Percentiles rank a stretch among this genome's conserved stretches.
Evolutionary conservation across 2,797 vertebrate species (phyloP).

Genomic region (Melanotaenia maccullochi): DNA sequence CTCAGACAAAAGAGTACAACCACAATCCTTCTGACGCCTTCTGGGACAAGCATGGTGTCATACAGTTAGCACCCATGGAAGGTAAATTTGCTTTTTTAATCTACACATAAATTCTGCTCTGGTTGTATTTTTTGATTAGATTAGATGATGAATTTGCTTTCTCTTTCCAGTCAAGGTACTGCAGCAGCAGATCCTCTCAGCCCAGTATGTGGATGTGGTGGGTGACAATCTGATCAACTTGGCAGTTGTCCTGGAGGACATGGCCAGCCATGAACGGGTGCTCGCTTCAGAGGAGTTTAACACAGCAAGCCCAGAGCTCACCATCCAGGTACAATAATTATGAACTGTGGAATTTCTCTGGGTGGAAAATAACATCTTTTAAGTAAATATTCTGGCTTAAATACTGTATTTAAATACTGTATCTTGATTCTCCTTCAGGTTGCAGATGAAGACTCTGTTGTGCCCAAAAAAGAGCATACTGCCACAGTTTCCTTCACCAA

Average conservation of each 20-base stretch:
- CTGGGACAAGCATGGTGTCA: constrained; percentile 80
- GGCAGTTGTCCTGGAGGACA: constrained; percentile 81
- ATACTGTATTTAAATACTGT: constrained; percentile 1
- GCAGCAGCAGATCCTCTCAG: constrained; percentile 71
- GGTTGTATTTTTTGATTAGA: neutral
- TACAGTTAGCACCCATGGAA: constrained; percentile 81
- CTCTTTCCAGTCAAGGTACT: constrained; percentile 66
- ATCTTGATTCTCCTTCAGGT: constrained; percentile 58
- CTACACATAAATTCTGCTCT: neutral
- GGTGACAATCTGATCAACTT: constrained; percentile 81
- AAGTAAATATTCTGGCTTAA: neutral
- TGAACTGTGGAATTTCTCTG: neutral
- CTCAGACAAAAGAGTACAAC: constrained; percentile 86
- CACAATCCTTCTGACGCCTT: constrained; percentile 79
- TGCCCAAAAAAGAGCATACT: constrained; percentile 36
- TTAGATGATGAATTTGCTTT: neutral
- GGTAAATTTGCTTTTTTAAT: constrained; percentile 75
- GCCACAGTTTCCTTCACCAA: constrained; percentile 77
- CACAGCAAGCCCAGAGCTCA: constrained; percentile 67
- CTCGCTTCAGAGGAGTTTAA: constrained; percentile 82
- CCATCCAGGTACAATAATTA: constrained; percentile 70
- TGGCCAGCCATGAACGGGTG: constrained; percentile 52
- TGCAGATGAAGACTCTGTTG: constrained; percentile 43
- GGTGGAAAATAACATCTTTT: neutral
- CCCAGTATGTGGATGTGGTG: constrained; percentile 56